phyloP scores from a whole-genome alignment of 2,888 invertebrate genomes.

The Agonopterix arenella region DNA sequence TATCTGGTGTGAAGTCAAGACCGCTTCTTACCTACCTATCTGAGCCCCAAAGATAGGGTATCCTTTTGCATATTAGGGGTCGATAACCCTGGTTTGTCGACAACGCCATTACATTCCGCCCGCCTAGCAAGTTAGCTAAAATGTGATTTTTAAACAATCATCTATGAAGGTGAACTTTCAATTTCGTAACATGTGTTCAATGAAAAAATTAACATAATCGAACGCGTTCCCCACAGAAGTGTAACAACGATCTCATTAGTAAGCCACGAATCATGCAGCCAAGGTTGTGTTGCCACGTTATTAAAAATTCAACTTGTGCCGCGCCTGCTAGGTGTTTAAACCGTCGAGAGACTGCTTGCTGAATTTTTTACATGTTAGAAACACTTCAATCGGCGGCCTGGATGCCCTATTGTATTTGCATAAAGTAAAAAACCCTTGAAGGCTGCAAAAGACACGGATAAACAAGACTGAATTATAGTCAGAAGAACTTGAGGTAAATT shows the following conservation, averaged over 20 bases:
- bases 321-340: constrained; percentile 26
- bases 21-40: no score
- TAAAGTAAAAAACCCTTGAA: no score
- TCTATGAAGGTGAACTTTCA: constrained; percentile 8
- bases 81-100: no score
- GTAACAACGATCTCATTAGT: constrained; percentile 31
- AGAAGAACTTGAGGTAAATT: no score
- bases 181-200: constrained; percentile 15
- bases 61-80: no score
- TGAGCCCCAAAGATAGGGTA: no score
- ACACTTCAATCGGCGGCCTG: constrained; percentile 7
- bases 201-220: constrained; percentile 10
- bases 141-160: constrained; percentile 2
- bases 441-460: no score
- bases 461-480: no score
- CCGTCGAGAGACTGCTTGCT: constrained; percentile 23
- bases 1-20: no score
- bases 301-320: constrained; percentile 35
- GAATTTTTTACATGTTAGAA: constrained; percentile 27
- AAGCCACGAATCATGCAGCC: constrained; percentile 28
- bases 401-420: no score
- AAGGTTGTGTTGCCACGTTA: constrained; percentile 35
- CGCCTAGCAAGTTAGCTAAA: not conserved
- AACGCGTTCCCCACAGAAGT: constrained; percentile 11
- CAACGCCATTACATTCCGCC: no score